Conservation (phyloP, 2,888 invertebrate genomes). For the Synergus itoensis region DNA sequence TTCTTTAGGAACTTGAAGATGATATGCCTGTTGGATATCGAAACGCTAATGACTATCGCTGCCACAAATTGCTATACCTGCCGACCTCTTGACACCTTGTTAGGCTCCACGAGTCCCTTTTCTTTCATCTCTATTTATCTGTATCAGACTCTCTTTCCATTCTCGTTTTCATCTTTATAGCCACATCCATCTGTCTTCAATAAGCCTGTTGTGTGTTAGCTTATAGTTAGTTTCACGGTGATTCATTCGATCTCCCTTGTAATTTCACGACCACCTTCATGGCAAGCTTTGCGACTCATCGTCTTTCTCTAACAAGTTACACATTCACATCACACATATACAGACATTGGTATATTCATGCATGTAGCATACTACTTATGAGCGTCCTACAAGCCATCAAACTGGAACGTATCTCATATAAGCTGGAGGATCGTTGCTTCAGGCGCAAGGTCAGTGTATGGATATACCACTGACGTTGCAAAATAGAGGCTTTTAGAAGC, state of each 20-base stretch:
- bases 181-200: slow-evolving; percentile 11
- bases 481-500: slow-evolving; percentile 8
- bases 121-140: not conserved
- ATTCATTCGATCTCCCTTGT: slow-evolving; percentile 17
- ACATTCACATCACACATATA: not conserved
- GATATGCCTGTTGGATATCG: not conserved
- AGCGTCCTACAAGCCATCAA: slow-evolving; percentile 14
- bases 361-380: not conserved
- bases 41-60: slow-evolving; percentile 8
- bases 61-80: slow-evolving; percentile 55
- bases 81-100: slow-evolving; percentile 50
- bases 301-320: not conserved
- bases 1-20: not conserved
- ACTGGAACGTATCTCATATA: not conserved
- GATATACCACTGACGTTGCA: slow-evolving; percentile 11
- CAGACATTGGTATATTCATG: not conserved
- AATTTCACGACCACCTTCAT: slow-evolving; percentile 34
- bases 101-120: slow-evolving; percentile 41
- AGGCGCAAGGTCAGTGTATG: slow-evolving; percentile 16
- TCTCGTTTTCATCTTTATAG: not conserved
- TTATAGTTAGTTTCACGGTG: slow-evolving; percentile 24
- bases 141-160: not conserved
- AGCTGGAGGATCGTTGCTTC: not conserved
- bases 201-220: slow-evolving; percentile 11
- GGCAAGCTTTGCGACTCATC: slow-evolving; percentile 11